Base-by-base conservation (phyloP, 2,888 invertebrate genomes). In the Belgica antarctica region DNA sequence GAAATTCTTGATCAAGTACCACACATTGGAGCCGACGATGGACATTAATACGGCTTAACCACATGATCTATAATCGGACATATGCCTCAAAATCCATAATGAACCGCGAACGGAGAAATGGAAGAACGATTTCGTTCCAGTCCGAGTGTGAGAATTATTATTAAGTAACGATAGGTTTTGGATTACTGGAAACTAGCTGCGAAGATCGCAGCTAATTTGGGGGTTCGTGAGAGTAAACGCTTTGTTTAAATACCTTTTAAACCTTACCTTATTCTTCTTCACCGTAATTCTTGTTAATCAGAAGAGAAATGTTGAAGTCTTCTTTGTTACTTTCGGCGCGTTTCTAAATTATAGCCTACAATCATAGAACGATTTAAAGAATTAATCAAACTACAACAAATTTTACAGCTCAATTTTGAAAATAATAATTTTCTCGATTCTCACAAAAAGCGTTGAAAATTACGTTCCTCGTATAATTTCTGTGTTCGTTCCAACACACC, bases 311-410 rank as follows among this genome's bases (percentile, higher is more conserved):
- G 12, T 41, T n/a, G n/a, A 41, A 41, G 41, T n/a, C n/a, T n/a
- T n/a, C n/a, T n/a, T n/a, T n/a, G n/a, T n/a, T n/a, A n/a, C n/a
- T n/a, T n/a, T n/a, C n/a, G n/a, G 52, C 52, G 52, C n/a, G 52
- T 22, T 17, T n/a, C 52, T n/a, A 52, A 52, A 52, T 52, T 52
- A 22, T 22, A 52, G 19, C n/a, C 52, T 52, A 22, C 52, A 22
- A 7, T 52, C 17, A 52, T 17, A 52, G 52, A n/a, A 52, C 17
- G 22, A 17, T 52, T 52, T 41, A 10, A n/a, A 22, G 17, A 52
- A 52, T 52, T 52, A 52, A 52, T 52, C 17, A 52, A 52, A 52
- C 19, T 52, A 52, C 52, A 52, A 52, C 52, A 52, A 52, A 52
- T n/a, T 52, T 52, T 17, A 52, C 52, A 52, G 19, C 52, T 52